A percentile compares a stretch with the other conserved stretches of the same genome.
These are phyloP conservation scores for Rhopilema esculentum DNA, from an alignment of 30 jellyfish, hydroid and myxozoan genomes.

Conservation along the genomic window DNA sequence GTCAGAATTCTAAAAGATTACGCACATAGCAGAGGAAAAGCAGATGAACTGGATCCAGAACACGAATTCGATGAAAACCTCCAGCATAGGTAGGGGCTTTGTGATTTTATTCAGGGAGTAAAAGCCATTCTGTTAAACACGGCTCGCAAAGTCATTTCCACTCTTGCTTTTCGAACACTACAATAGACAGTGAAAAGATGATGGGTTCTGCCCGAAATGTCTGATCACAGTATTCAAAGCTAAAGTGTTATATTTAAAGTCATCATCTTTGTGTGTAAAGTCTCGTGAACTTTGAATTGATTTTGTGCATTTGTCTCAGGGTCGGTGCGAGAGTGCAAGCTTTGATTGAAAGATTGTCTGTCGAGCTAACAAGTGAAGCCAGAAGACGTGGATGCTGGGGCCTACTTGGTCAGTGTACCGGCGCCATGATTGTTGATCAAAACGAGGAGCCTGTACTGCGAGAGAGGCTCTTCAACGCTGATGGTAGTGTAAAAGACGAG, in stretches of 20 bases:
- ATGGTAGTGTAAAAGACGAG: conserved; percentile 78
- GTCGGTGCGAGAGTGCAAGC: conserved; percentile 86
- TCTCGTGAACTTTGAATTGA: no score
- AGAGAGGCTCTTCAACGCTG: conserved; percentile 81
- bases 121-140: no score
- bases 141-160: no score
- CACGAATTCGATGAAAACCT: conserved; percentile 83
- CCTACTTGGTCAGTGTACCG: conserved; percentile 83
- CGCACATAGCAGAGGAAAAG: conserved; percentile 56
- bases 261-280: no score
- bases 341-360: conserved; percentile 68
- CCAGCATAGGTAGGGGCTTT: conserved; percentile 72
- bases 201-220: no score
- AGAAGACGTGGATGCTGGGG: conserved; percentile 97
- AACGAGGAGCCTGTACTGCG: conserved; percentile 74
- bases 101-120: background rate
- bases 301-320: conserved; percentile 46
- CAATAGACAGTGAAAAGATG: no score
- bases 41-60: conserved; percentile 49
- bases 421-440: conserved; percentile 78
- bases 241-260: no score
- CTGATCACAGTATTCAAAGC: no score
- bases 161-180: no score
- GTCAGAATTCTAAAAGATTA: conserved; percentile 77
- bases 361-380: conserved; percentile 87